A percentile compares a stretch with the other conserved stretches of the same genome.
phyloP scores from a whole-genome alignment of 2,797 vertebrate genomes.

The Schizopygopsis malacanthus region DNA sequence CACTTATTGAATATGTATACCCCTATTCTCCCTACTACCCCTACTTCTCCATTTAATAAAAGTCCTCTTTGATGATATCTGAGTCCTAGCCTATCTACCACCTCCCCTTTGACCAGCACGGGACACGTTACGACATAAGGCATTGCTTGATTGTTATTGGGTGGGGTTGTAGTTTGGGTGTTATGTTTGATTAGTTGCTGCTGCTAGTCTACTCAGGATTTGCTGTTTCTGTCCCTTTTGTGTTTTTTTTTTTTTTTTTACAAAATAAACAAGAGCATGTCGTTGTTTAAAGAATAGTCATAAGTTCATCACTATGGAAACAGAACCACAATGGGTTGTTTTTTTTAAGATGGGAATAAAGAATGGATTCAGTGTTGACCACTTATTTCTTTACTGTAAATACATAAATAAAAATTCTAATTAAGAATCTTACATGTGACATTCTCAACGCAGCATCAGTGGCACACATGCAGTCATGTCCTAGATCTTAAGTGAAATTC shows the following conservation, averaged over 20 bases:
- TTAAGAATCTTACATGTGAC: not conserved
- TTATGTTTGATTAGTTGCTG: not conserved
- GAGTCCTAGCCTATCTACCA: too few species aligned
- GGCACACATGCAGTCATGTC: not conserved
- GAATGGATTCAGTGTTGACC: not conserved
- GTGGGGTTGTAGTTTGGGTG: not conserved
- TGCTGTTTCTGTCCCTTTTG: too few species aligned
- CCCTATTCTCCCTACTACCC: too few species aligned
- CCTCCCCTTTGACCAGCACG: too few species aligned
- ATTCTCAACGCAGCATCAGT: not conserved
- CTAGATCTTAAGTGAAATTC: not conserved
- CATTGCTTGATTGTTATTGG: not conserved
- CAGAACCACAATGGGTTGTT: conserved; percentile 11
- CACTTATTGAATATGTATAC: too few species aligned
- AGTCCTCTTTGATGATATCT: too few species aligned
- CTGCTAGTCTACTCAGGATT: not conserved
- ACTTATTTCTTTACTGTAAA: not conserved
- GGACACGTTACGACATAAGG: too few species aligned
- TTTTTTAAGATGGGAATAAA: conserved; percentile 1
- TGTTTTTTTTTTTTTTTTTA: not conserved
- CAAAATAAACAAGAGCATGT: not conserved
- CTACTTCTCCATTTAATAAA: too few species aligned
- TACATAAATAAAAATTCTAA: not conserved
- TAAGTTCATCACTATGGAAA: conserved; percentile 28
- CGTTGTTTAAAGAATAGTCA: not conserved